Base-by-base conservation (phyloP, 2,888 invertebrate genomes). In the Oxycera nigricornis region DNA sequence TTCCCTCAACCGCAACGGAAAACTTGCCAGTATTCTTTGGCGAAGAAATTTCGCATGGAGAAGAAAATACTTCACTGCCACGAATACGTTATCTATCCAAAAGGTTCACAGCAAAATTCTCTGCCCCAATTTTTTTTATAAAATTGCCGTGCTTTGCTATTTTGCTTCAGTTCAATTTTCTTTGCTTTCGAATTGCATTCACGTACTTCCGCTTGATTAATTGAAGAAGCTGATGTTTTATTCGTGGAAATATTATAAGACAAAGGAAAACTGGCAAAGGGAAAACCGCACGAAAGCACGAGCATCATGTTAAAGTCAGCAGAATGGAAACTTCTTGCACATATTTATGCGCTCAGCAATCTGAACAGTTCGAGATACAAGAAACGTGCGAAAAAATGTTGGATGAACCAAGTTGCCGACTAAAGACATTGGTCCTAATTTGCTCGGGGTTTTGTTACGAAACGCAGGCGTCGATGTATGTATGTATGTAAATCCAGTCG, bases 131-230 rank as follows among this genome's bases (percentile, higher is more conserved):
- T 17, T 46, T 46, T 46, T 11, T 35, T 14, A 3, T 46, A 3
- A 17, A 14, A 46, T 11, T 46, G 4, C 3, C 14, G 11, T 14
- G n/a, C 46, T 55, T 22, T 24, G 55, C 55, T 22, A 55, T 24
- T 55, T 55, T 14, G 3, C 24, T 24, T 2, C 22, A 55, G 20
- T 55, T 20, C 55, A 55, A 55, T 55, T 55, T 24, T 55, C 24
- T 24, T 55, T n/a, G 31, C 31, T 61, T 61, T 30, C 31, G 35
- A 35, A 61, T 61, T 61, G 61, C 61, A 61, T 61, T 31, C 61
- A 61, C 61, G 61, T 61, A 61, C 61, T 17, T 31, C 61, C 20
- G 61, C 61, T 61, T 61, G 61, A 61, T 61, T 61, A 61, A 61
- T 61, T 61, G 61, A 61, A 20, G 17, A 31, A 61, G 35, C 61